A percentile compares a stretch with the other conserved stretches of the same genome.
phyloP scores from a whole-genome alignment of 2,113 vertebrate genomes.

The Oxyruncus cristatus region DNA sequence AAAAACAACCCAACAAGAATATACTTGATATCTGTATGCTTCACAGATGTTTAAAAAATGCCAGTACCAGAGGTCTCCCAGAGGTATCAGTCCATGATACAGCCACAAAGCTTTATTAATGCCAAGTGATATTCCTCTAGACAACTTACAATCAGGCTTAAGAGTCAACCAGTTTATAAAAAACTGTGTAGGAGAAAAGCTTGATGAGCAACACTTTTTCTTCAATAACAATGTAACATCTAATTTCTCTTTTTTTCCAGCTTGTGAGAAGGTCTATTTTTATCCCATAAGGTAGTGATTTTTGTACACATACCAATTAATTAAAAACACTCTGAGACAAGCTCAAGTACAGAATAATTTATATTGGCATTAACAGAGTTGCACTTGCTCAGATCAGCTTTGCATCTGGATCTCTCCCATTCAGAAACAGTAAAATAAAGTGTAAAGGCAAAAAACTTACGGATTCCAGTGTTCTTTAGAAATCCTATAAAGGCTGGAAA shows the following conservation, averaged over 20 bases:
- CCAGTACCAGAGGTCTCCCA: neutral
- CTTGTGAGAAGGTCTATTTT: slow-evolving; percentile 8
- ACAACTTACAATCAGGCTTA: neutral
- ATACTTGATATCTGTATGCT: neutral
- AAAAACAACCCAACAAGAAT: neutral
- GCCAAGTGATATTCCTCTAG: neutral
- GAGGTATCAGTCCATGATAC: neutral
- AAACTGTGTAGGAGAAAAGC: neutral
- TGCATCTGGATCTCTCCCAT: neutral
- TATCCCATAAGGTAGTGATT: neutral
- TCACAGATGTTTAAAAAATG: neutral
- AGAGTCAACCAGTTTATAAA: neutral
- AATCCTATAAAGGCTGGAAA: slow-evolving; percentile 98
- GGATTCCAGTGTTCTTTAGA: slow-evolving; percentile 99
- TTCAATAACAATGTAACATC: slow-evolving; percentile 18
- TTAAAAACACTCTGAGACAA: neutral
- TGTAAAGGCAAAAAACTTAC: slow-evolving; percentile 76
- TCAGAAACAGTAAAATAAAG: neutral
- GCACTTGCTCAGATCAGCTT: neutral
- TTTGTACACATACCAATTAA: slow-evolving; percentile 15
- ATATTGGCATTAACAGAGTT: neutral
- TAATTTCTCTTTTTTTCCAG: neutral
- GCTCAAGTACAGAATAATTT: neutral
- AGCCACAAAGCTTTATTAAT: neutral
- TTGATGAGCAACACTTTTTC: slow-evolving; percentile 2